Evolutionary conservation across 2,113 vertebrate genomes (phyloP).

Genomic region (Pagrus major): DNA sequence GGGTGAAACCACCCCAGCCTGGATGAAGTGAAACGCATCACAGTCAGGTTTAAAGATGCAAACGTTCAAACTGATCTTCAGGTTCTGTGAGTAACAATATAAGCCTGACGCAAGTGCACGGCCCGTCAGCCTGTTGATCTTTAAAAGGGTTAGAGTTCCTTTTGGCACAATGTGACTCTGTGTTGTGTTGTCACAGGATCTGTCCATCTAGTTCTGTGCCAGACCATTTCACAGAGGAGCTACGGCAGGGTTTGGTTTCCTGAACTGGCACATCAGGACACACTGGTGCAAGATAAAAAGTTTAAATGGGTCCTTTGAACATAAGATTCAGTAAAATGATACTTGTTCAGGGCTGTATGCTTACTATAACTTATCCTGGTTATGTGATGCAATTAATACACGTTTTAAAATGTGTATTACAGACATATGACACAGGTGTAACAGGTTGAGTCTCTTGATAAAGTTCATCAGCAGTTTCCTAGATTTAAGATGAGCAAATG

Average conservation of each 20-base stretch:
- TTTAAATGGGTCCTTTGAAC: neutral
- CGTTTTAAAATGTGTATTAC: neutral
- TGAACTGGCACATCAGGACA: constrained; percentile 28
- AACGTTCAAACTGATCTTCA: constrained; percentile 19
- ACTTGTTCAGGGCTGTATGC: neutral
- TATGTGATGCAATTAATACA: neutral
- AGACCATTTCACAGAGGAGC: constrained; percentile 44
- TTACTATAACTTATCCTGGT: neutral
- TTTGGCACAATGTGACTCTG: constrained; percentile 52
- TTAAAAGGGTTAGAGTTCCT: constrained; percentile 23
- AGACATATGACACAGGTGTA: neutral
- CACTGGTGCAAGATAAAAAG: constrained; percentile 17
- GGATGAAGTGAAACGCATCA: constrained; percentile 43
- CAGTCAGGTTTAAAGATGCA: constrained; percentile 14
- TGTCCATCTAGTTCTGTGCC: constrained; percentile 45
- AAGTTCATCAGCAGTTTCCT: neutral
- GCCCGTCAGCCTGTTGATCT: constrained; percentile 30
- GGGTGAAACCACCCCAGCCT: constrained; percentile 87
- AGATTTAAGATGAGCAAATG: neutral
- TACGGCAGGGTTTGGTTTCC: constrained; percentile 28
- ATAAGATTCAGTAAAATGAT: neutral
- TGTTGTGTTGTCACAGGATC: constrained; percentile 54
- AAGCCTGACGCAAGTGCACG: constrained; percentile 1
- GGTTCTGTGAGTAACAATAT: constrained; percentile 6
- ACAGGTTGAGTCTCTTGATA: neutral